phyloP scores from a whole-genome alignment of 2,797 vertebrate genomes.

The Champsocephalus esox region DNA sequence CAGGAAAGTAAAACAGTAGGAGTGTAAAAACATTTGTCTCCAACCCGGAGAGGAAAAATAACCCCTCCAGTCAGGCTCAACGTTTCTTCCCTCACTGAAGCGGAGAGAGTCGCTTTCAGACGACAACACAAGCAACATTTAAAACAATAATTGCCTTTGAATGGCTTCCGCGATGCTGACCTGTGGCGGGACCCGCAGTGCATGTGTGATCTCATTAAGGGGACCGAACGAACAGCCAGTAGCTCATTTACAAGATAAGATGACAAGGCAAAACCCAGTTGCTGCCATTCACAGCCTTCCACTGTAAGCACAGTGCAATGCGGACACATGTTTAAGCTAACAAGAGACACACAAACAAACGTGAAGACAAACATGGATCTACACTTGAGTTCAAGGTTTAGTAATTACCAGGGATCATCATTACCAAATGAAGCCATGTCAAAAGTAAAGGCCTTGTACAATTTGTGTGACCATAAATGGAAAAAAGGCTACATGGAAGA shows the following conservation, averaged over 20 bases:
- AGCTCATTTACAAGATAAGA: slow-evolving; percentile 87
- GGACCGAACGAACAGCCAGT: slow-evolving; percentile 79
- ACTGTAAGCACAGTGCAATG: slow-evolving; percentile 69
- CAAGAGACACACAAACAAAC: slow-evolving; percentile 28
- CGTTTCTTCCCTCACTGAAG: slow-evolving; percentile 39
- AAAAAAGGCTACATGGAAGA: neutral
- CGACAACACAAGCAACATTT: slow-evolving; percentile 70
- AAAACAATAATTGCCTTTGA: slow-evolving; percentile 83
- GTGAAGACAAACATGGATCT: slow-evolving; percentile 2
- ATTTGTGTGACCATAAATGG: neutral
- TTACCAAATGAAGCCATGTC: neutral
- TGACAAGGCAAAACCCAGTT: slow-evolving; percentile 76
- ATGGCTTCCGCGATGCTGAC: slow-evolving; percentile 80
- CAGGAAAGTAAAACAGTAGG: slow-evolving; percentile 51
- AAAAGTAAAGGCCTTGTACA: neutral
- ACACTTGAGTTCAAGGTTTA: neutral
- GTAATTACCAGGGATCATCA: neutral
- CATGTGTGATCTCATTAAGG: slow-evolving; percentile 88
- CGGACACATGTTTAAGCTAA: slow-evolving; percentile 26
- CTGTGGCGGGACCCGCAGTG: slow-evolving; percentile 81
- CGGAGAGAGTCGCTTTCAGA: slow-evolving; percentile 49
- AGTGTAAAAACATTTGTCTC: slow-evolving; percentile 59
- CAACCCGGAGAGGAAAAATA: slow-evolving; percentile 43
- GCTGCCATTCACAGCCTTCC: slow-evolving; percentile 77
- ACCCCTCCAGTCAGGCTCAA: slow-evolving; percentile 35